Conservation (phyloP, 2,888 invertebrate genomes). For the Campoplex capitator region DNA sequence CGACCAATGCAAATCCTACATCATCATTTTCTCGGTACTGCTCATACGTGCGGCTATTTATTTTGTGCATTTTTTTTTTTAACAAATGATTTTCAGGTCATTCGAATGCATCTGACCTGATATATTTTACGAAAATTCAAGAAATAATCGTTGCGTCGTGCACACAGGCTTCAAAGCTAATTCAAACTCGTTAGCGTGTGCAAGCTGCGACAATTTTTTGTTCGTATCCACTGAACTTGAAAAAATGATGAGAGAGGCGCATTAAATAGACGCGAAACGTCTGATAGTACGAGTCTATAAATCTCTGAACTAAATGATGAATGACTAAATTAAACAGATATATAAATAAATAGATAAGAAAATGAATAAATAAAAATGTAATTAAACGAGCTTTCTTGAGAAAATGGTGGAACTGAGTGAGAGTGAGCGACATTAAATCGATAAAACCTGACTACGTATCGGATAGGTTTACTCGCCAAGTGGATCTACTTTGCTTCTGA, state of each 20-base stretch:
- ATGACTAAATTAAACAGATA: neutral
- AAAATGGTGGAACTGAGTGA: slow-evolving; percentile 19
- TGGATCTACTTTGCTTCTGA: slow-evolving; percentile 54
- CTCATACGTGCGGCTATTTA: neutral
- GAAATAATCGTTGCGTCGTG: too few species aligned
- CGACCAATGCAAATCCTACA: slow-evolving; percentile 41
- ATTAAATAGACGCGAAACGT: neutral
- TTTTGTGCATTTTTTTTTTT: neutral
- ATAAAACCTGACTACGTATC: slow-evolving; percentile 30
- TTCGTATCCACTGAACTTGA: too few species aligned
- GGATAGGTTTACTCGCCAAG: slow-evolving; percentile 48
- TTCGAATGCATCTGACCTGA: neutral
- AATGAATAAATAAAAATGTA: neutral
- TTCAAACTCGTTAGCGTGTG: too few species aligned
- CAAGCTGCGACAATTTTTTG: too few species aligned
- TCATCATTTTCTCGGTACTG: neutral
- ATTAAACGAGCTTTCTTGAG: slow-evolving; percentile 8
- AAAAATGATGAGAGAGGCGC: too few species aligned
- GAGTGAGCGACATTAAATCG: slow-evolving; percentile 36
- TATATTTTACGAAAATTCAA: too few species aligned
- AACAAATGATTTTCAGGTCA: neutral
- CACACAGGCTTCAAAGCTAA: too few species aligned
- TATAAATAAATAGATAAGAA: neutral
- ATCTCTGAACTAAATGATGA: neutral
- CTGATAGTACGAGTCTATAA: neutral